phyloP scores from a whole-genome alignment of 37 sponge, comb jelly and placozoan genomes.

The Dysidea cf. avara region DNA sequence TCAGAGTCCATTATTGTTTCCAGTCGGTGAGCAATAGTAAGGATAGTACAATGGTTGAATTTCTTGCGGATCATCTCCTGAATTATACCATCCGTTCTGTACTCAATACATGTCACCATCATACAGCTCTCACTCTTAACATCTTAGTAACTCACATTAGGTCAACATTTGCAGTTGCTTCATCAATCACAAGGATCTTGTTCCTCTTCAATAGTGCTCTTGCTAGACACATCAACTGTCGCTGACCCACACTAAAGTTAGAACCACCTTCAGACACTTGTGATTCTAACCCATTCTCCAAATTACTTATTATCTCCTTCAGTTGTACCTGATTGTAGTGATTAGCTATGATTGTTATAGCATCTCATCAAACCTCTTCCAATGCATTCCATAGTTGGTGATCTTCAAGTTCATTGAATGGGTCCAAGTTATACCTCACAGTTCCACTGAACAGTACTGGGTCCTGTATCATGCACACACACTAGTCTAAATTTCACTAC shows the following conservation, averaged over 20 bases:
- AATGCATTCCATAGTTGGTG: constrained; percentile 76
- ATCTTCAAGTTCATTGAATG: constrained; percentile 71
- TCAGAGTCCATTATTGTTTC: constrained; percentile 78
- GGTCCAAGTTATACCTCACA: constrained; percentile 89
- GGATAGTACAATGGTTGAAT: constrained; percentile 58
- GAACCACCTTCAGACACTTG: constrained; percentile 60
- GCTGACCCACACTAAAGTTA: constrained; percentile 78
- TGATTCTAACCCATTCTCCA: constrained; percentile 60
- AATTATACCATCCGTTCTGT: constrained; percentile 66
- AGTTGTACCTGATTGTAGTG: constrained; percentile 80
- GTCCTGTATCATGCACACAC: constrained; percentile 58
- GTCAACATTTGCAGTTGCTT: constrained; percentile 86
- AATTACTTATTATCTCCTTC: constrained; percentile 46
- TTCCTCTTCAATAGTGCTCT: constrained; percentile 69
- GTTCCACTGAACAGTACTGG: constrained; percentile 90
- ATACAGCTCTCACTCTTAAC: too few species aligned
- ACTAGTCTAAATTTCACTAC: neutral
- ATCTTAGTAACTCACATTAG: constrained; percentile 35
- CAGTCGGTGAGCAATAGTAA: constrained; percentile 71
- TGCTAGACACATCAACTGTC: constrained; percentile 75
- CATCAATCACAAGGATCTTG: constrained; percentile 74
- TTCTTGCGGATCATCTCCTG: constrained; percentile 50
- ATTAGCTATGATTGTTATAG: too few species aligned
- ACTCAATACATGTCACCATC: too few species aligned
- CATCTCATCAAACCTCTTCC: constrained; percentile 54